These are phyloP conservation scores for Lepidothrix coronata DNA, from an alignment of 2,113 vertebrate species.

Conservation along the genomic window DNA sequence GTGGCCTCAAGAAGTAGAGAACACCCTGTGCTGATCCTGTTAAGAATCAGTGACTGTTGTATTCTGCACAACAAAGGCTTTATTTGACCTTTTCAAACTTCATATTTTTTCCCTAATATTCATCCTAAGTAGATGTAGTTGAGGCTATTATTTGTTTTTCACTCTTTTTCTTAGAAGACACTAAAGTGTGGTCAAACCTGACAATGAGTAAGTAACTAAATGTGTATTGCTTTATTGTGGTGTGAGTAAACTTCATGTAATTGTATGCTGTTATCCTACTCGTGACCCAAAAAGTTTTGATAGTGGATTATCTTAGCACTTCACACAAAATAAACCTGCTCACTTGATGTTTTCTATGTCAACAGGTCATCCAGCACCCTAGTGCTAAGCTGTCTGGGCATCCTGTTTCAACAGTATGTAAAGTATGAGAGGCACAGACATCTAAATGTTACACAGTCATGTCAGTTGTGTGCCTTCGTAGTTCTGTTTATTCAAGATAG, in stretches of 20 bases:
- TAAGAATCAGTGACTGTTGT: not conserved
- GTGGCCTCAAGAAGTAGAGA: not conserved
- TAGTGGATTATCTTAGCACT: conserved; percentile 3
- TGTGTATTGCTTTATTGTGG: not conserved
- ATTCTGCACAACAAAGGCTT: not conserved
- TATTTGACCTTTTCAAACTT: not conserved
- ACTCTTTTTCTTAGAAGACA: not conserved
- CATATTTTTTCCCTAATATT: not conserved
- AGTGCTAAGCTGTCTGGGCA: not conserved
- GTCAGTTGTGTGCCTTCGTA: not conserved
- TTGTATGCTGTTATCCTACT: conserved; percentile 1
- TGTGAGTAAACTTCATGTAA: not conserved
- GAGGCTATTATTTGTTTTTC: not conserved
- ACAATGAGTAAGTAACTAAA: not conserved
- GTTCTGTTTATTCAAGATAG: not conserved
- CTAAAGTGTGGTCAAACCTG: not conserved
- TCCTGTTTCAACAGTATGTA: not conserved
- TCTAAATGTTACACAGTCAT: not conserved
- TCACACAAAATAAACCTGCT: not conserved
- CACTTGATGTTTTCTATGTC: not conserved
- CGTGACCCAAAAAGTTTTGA: not conserved
- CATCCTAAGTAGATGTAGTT: not conserved
- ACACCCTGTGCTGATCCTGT: not conserved
- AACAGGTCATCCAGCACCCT: not conserved
- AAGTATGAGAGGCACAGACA: not conserved